Percentiles rank a stretch among this genome's conserved stretches.
phyloP scores from a whole-genome alignment of 2,113 vertebrate species.

The Stictonetta naevosa region DNA sequence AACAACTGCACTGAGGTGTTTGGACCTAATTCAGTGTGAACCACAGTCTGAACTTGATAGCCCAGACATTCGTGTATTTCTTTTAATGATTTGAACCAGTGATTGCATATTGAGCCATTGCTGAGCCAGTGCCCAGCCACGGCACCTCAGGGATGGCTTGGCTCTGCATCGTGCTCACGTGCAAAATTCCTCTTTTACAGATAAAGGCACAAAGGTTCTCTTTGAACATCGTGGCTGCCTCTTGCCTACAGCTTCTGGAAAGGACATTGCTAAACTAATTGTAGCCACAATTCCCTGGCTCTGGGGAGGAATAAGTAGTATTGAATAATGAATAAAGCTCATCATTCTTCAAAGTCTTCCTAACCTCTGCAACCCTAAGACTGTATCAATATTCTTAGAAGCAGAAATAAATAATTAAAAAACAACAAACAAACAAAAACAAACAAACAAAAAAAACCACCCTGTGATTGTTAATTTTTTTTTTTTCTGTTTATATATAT shows the following conservation, averaged over 20 bases:
- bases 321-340: neutral
- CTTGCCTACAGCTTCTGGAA: neutral
- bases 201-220: neutral
- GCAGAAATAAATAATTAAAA: neutral
- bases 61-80: neutral
- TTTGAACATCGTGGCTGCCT: neutral
- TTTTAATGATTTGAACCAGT: neutral
- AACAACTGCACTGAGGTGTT: neutral
- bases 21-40: neutral
- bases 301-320: neutral
- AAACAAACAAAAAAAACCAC: no score
- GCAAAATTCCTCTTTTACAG: neutral
- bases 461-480: neutral
- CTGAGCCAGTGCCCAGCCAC: neutral
- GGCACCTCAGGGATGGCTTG: neutral
- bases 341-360: neutral
- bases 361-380: neutral
- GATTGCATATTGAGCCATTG: rapidly evolving
- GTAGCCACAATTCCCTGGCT: neutral
- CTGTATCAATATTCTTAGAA: neutral
- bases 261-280: neutral
- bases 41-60: neutral
- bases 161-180: rapidly evolving
- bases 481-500: no score
- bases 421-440: no score